A percentile compares a stretch with the other conserved stretches of the same genome.
Conservation (phyloP, 2,888 invertebrate species). For the Chloroclystis v-ata region DNA sequence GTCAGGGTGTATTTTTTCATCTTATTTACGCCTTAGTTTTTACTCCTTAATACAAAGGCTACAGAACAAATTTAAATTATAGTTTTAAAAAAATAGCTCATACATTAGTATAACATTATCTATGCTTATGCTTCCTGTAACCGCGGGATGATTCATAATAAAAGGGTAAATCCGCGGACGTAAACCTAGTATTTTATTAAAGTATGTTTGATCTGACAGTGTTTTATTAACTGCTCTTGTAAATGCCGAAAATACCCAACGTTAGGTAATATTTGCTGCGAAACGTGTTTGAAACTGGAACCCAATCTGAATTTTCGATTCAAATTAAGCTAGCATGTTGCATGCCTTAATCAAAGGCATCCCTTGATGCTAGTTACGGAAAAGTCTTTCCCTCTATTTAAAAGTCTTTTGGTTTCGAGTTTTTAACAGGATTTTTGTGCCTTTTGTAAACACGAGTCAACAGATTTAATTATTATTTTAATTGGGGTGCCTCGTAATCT, state of each 20-base stretch:
- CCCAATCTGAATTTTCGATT: constrained; percentile 18
- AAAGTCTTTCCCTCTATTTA: constrained; percentile 17
- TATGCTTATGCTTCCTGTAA: too few species aligned
- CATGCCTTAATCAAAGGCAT: constrained; percentile 25
- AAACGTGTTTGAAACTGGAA: constrained; percentile 12
- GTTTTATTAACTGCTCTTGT: not conserved
- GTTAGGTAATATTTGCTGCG: not conserved
- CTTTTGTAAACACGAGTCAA: not conserved
- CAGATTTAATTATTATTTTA: not conserved
- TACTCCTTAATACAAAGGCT: too few species aligned
- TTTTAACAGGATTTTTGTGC: constrained; percentile 1
- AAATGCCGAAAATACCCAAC: not conserved
- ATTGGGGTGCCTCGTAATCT: not conserved
- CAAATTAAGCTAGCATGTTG: constrained; percentile 21
- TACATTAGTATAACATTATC: too few species aligned
- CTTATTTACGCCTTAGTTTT: too few species aligned
- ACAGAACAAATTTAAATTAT: too few species aligned
- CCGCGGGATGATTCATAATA: too few species aligned
- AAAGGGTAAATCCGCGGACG: not conserved
- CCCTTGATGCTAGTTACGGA: constrained; percentile 23
- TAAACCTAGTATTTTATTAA: too few species aligned
- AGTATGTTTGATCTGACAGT: too few species aligned
- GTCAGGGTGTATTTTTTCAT: too few species aligned
- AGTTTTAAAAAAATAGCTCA: too few species aligned
- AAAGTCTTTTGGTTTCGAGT: not conserved